A percentile compares a stretch with the other conserved stretches of the same genome.
Evolutionary conservation across 2,797 vertebrate species (phyloP).

Genomic region (Steatocranus sp.): DNA sequence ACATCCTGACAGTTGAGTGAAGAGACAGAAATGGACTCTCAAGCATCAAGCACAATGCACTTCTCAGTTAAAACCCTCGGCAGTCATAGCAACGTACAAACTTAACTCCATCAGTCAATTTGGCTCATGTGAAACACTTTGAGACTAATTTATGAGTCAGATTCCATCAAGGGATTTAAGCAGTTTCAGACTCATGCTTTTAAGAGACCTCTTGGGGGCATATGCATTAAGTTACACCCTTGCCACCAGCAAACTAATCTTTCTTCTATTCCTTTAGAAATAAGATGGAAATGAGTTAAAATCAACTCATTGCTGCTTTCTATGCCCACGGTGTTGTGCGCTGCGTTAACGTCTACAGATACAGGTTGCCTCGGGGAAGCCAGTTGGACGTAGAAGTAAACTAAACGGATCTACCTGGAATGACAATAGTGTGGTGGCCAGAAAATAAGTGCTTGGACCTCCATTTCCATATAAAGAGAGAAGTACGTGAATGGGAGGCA

Average conservation of each 20-base stretch:
- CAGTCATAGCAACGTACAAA: not conserved
- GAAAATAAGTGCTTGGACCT: slow-evolving; percentile 31
- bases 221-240: slow-evolving; percentile 46
- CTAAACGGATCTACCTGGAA: slow-evolving; percentile 40
- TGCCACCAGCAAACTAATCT: slow-evolving; percentile 48
- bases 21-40: not conserved
- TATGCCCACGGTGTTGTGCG: slow-evolving; percentile 21
- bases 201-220: slow-evolving; percentile 44
- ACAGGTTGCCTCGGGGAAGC: slow-evolving; percentile 37
- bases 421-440: slow-evolving; percentile 39
- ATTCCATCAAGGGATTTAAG: slow-evolving; percentile 26
- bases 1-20: not conserved
- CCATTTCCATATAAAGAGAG: slow-evolving; percentile 65
- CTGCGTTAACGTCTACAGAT: slow-evolving; percentile 29
- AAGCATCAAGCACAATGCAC: not conserved
- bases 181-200: slow-evolving; percentile 42
- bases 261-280: slow-evolving; percentile 30
- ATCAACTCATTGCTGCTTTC: slow-evolving; percentile 18
- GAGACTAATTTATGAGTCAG: slow-evolving; percentile 20
- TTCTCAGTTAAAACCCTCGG: not conserved
- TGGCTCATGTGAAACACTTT: slow-evolving; percentile 3
- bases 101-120: not conserved
- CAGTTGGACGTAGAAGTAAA: slow-evolving; percentile 52
- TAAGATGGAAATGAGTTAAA: slow-evolving; percentile 55
- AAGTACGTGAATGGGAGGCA: slow-evolving; percentile 51